Percentiles rank a stretch among this genome's conserved stretches.
Conservation (phyloP, 2,888 invertebrate genomes). For the Sericinus montela region DNA sequence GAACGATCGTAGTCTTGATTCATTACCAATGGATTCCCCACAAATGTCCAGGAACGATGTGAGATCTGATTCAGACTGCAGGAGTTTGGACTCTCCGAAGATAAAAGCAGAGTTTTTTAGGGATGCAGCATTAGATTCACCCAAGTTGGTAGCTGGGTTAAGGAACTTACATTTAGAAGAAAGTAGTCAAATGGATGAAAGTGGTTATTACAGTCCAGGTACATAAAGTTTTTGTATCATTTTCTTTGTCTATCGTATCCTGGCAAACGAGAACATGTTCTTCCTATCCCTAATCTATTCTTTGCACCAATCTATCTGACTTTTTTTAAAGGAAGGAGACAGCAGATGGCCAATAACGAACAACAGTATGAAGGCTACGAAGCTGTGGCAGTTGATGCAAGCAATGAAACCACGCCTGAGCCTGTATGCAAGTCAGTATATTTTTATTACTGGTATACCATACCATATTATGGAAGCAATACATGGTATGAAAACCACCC, state of each 20-base stretch:
- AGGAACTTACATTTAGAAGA: constrained; percentile 69
- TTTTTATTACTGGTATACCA: too few species aligned
- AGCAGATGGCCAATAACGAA: constrained; percentile 40
- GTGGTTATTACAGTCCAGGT: constrained; percentile 74
- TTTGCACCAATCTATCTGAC: too few species aligned
- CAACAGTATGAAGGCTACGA: constrained; percentile 63
- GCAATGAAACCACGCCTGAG: constrained; percentile 60
- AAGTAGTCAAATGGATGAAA: constrained; percentile 72
- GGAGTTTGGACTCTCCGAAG: constrained; percentile 67
- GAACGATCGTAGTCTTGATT: constrained; percentile 65
- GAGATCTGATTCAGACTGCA: constrained; percentile 61
- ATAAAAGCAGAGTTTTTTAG: constrained; percentile 63
- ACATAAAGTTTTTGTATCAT: constrained; percentile 3
- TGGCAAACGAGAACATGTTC: too few species aligned
- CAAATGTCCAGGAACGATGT: constrained; percentile 62
- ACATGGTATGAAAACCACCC: too few species aligned
- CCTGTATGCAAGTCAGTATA: constrained; percentile 55
- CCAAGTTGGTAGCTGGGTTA: constrained; percentile 60
- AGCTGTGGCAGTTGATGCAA: constrained; percentile 44
- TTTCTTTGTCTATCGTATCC: too few species aligned
- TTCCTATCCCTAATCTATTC: too few species aligned
- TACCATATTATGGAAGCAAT: too few species aligned
- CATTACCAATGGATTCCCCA: constrained; percentile 66
- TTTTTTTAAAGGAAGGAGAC: constrained; percentile 47
- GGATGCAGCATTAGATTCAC: constrained; percentile 60